Conservation (phyloP, 1,140 invertebrate species). For the Drosophila equinoxialis region DNA sequence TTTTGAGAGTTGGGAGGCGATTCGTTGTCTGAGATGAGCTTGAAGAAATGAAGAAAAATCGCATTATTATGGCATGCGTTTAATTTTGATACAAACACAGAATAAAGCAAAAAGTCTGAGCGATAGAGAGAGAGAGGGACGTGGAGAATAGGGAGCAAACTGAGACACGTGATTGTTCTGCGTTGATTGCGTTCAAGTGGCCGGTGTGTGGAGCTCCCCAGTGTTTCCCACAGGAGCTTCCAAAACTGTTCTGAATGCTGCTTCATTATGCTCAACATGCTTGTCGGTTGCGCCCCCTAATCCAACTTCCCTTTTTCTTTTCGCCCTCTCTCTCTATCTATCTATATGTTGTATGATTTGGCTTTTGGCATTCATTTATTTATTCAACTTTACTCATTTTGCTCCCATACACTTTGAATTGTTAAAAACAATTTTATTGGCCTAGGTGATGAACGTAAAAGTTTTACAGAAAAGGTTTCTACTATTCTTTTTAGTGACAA, state of each 20-base stretch:
- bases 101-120: conserved; percentile 11
- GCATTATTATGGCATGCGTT: conserved; percentile 75
- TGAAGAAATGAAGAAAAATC: conserved; percentile 59
- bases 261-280: conserved; percentile 55
- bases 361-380: conserved; percentile 52
- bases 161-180: conserved; percentile 52
- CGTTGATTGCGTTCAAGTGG: conserved; percentile 63
- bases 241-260: conserved; percentile 39
- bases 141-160: neutral
- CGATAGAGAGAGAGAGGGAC: conserved; percentile 1
- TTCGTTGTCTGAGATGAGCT: conserved; percentile 34
- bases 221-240: conserved; percentile 21
- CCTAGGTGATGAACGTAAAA: neutral
- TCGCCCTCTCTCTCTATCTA: neutral
- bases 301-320: neutral
- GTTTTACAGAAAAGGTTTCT: neutral
- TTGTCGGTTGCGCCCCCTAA: conserved; percentile 14
- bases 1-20: conserved; percentile 14
- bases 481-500: neutral
- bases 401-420: conserved; percentile 4
- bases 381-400: conserved; percentile 33
- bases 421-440: no score
- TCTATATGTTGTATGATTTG: conserved; percentile 45
- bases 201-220: conserved; percentile 13
- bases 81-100: conserved; percentile 65